phyloP scores from a whole-genome alignment of 2,113 vertebrate genomes.

The Holacanthus passer region DNA sequence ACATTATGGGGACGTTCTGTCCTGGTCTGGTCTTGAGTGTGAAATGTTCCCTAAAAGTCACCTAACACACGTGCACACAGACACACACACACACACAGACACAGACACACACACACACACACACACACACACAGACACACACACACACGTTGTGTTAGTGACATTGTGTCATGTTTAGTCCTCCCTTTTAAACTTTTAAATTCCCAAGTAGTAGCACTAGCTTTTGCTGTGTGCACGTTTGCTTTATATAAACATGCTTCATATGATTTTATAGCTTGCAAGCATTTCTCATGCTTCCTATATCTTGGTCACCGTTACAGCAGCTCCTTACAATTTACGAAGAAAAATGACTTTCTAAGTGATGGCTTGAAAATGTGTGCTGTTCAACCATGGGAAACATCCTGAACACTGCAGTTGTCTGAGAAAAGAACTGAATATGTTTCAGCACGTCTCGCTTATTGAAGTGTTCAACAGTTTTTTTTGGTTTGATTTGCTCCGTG shows the following conservation, averaged over 20 bases:
- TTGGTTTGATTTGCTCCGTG: not conserved
- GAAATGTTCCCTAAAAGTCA: too few relatives aligned
- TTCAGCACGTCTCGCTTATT: not conserved
- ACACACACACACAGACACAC: not conserved
- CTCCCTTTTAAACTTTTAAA: not conserved
- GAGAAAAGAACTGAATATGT: slow-evolving; percentile 14
- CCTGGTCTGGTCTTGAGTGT: too few relatives aligned
- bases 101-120: not conserved
- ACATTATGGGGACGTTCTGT: too few relatives aligned
- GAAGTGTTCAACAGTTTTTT: slow-evolving; percentile 8
- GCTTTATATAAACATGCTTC: not conserved
- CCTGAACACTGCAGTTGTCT: slow-evolving; percentile 15
- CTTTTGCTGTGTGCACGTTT: not conserved
- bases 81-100: not conserved
- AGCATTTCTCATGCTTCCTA: not conserved
- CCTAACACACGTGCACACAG: too few relatives aligned
- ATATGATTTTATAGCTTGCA: not conserved
- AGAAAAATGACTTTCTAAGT: slow-evolving; percentile 40
- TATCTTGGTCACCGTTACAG: slow-evolving; percentile 33
- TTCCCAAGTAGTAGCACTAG: not conserved
- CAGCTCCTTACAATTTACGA: not conserved
- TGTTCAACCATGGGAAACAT: slow-evolving; percentile 43
- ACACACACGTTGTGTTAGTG: not conserved
- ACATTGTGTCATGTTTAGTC: not conserved
- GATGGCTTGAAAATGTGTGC: slow-evolving; percentile 46